Evolutionary conservation across 2,797 vertebrate genomes (phyloP).

Genomic region (Ctenopoma kingsleyae): DNA sequence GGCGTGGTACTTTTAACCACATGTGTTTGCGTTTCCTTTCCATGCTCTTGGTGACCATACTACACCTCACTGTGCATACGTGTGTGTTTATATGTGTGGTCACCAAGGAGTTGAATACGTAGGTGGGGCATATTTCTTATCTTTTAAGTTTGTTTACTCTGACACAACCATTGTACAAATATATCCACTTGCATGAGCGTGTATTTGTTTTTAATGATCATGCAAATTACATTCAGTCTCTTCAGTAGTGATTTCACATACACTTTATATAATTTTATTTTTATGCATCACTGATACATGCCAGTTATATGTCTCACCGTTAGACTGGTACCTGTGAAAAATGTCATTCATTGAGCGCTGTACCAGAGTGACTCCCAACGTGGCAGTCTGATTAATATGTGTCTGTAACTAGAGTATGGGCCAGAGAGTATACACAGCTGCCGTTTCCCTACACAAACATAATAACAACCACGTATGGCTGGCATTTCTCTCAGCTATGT

Average conservation of each 20-base stretch:
- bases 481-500: slow-evolving; percentile 62
- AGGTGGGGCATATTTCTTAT: slow-evolving; percentile 5
- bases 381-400: slow-evolving; percentile 57
- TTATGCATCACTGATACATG: background rate
- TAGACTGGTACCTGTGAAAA: slow-evolving; percentile 10
- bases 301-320: background rate
- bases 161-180: slow-evolving; percentile 10
- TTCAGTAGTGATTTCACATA: background rate
- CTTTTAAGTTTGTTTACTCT: slow-evolving; percentile 21
- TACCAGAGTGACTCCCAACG: slow-evolving; percentile 21
- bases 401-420: slow-evolving; percentile 57
- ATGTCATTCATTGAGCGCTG: slow-evolving; percentile 13
- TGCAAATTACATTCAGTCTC: background rate
- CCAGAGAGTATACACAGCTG: slow-evolving; percentile 84
- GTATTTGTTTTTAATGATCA: background rate
- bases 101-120: slow-evolving; percentile 10
- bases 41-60: slow-evolving; percentile 18
- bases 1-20: slow-evolving; percentile 14
- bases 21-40: slow-evolving; percentile 46
- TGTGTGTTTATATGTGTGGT: slow-evolving; percentile 11
- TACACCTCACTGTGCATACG: slow-evolving; percentile 23
- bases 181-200: background rate
- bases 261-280: background rate
- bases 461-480: slow-evolving; percentile 62
- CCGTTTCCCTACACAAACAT: slow-evolving; percentile 76